Evolutionary conservation across 2,797 vertebrate genomes (phyloP).

Genomic region (Micropoecilia bifurca): DNA sequence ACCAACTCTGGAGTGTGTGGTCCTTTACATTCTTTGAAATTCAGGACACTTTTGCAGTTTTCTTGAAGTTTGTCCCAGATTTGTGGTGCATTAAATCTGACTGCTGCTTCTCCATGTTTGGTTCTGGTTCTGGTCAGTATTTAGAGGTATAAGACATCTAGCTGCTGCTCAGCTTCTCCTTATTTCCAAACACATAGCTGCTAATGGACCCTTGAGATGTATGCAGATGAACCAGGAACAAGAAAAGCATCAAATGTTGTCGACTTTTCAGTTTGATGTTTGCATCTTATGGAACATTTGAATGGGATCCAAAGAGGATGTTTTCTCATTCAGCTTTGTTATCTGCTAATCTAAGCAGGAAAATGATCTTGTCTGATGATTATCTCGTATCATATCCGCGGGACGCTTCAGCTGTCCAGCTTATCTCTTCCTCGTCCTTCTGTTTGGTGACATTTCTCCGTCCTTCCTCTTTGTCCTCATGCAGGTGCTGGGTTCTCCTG

Average conservation of each 20-base stretch:
- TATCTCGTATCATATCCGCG: not conserved
- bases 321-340: not conserved
- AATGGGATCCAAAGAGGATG: not conserved
- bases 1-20: not conserved
- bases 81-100: too few relatives aligned
- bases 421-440: conserved; percentile 26
- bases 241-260: not conserved
- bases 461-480: conserved; percentile 7
- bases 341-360: not conserved
- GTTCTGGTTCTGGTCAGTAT: too few relatives aligned
- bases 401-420: not conserved
- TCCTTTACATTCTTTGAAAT: not conserved
- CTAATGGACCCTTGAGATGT: not conserved
- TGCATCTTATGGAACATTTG: not conserved
- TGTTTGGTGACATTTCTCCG: conserved; percentile 22
- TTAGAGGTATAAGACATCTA: not conserved
- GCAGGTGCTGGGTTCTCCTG: conserved; percentile 62
- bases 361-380: not conserved
- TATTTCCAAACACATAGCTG: not conserved
- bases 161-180: not conserved
- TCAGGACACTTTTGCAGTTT: not conserved
- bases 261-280: not conserved
- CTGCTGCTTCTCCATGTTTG: too few relatives aligned
- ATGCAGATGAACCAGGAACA: not conserved
- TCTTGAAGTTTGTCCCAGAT: too few relatives aligned